Base-by-base conservation (phyloP, 2,888 invertebrate genomes). In the Lissocephala sabroskyi region DNA sequence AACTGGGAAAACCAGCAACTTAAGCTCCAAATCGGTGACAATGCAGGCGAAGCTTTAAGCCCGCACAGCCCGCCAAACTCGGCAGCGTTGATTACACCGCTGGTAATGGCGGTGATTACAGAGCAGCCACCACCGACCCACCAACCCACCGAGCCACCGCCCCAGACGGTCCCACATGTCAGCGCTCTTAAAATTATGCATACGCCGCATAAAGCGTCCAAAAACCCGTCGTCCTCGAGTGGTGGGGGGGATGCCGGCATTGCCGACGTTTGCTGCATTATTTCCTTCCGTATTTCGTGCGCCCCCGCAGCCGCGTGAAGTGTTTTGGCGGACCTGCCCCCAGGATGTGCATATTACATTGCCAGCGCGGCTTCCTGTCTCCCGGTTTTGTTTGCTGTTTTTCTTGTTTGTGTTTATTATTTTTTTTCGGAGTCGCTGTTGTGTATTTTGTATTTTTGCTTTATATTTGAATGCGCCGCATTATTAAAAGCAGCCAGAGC, bases 71-170 rank as follows among this genome's bases (percentile, higher is more conserved):
- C n/a, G n/a, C n/a, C n/a, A n/a, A n/a, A 66, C 43, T 51, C 41
- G 40, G 19, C 39, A 46, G 63, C 61, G 59, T 55, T 76, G 75
- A 78, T 78, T 73, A 61, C 65, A 59, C 58, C 64, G 57, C 56
- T 65, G 67, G 56, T 78, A 68, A 76, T 73, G 62, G 57, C 58
- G 71, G 65, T 68, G 79, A 78, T 76, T 76, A 78, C 62, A 48
- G 65, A 73, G 16, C 35, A 16, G 3, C 14, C 35, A 23, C 23
- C 4, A 5, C 2, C 16, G 35, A 13, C 16, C 9, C 30, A 3
- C 30, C 10, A 65, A 68, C 40, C 33, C 44, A 14, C 30, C 40
- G 33, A 29, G 5, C 19, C 37, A 39, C 23, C 29, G 23, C 36
- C 28, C 45, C 39, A 41, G 37, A 42, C 45, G 18, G 3, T 19